phyloP scores from a whole-genome alignment of 2,888 invertebrate species.

The Drosophila hamatofila region DNA sequence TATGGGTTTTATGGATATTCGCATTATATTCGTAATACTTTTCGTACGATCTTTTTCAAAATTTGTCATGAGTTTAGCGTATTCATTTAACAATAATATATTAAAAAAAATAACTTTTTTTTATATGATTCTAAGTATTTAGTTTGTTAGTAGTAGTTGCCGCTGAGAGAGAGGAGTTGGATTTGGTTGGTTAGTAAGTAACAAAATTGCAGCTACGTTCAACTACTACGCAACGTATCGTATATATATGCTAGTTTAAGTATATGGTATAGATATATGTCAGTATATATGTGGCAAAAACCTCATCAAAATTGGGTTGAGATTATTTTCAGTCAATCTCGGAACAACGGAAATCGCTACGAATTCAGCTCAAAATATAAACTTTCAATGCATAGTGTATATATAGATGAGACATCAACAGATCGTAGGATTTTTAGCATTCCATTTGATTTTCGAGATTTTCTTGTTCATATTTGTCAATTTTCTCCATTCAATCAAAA shows the following conservation, averaged over 20 bases:
- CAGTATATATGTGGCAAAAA: conserved; percentile 12
- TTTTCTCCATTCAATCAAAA: conserved; percentile 53
- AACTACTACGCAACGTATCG: conserved; percentile 42
- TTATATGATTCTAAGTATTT: conserved; percentile 39
- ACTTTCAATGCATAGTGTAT: conserved; percentile 11
- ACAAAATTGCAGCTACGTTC: conserved; percentile 51
- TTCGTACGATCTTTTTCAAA: conserved; percentile 37
- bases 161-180: conserved; percentile 37
- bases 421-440: background rate
- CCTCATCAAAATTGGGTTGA: conserved; percentile 3
- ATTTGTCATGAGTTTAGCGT: conserved; percentile 52
- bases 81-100: conserved; percentile 14
- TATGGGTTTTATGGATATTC: conserved; percentile 35
- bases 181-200: conserved; percentile 55
- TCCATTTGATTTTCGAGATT: conserved; percentile 31
- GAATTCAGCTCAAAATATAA: conserved; percentile 8
- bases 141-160: conserved; percentile 20
- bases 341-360: conserved; percentile 3
- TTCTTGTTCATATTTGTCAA: background rate
- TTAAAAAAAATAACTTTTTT: background rate
- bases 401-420: conserved; percentile 6
- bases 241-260: conserved; percentile 35
- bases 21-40: conserved; percentile 26
- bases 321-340: conserved; percentile 24
- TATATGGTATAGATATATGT: conserved; percentile 14